Evolutionary conservation across 2,888 invertebrate genomes (phyloP), one percentile per base, ranked within the genome.

Genomic region (Stratiomys singularior): DNA sequence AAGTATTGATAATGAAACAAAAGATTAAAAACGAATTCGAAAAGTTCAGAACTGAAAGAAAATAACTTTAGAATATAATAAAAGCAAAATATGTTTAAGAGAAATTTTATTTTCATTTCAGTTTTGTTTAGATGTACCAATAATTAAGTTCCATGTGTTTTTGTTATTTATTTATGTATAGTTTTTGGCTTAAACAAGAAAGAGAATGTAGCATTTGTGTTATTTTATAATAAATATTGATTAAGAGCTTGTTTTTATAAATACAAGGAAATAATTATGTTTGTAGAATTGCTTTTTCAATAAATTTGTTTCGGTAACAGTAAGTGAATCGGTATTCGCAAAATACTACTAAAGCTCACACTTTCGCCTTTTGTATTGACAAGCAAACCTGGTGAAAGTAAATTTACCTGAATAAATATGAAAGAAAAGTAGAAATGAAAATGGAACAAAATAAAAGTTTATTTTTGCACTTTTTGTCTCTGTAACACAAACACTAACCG

Each of bases 91-190:
- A 60, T n/a, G 3, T 30, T 56, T 30, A 27, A 72, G 30, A 21
- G 18, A 23, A 30, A 47, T 9, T 37, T 28, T 47, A 47, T 28
- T 64, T 64, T 25, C 64, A 64, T 21, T 47, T 23, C 27, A 47
- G 69, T 15, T n/a, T 69, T 46, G 23, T 47, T 23, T 69, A 69
- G 25, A n/a, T 23, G 15, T 52, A 52, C 15, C 15, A 52, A 69
- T 69, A 74, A 23, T 58, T 74, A 60, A 58, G 74, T 37, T 58
- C 30, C 56, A 30, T 27, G 27, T 56, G 18, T 58, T 74, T 74
- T 58, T 74, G 74, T 74, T 74, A 74, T 74, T 74, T 74, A 74
- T 74, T 74, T 74, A 72, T 72, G 72, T 72, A 44, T 72, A 58
- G 11, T 37, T 74, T 58, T 74, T 74, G 74, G 58, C 58, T 74